Evolutionary conservation across 2,113 vertebrate species (phyloP), one percentile per base, ranked within the genome.

Genomic region (Lamprotornis superbus): DNA sequence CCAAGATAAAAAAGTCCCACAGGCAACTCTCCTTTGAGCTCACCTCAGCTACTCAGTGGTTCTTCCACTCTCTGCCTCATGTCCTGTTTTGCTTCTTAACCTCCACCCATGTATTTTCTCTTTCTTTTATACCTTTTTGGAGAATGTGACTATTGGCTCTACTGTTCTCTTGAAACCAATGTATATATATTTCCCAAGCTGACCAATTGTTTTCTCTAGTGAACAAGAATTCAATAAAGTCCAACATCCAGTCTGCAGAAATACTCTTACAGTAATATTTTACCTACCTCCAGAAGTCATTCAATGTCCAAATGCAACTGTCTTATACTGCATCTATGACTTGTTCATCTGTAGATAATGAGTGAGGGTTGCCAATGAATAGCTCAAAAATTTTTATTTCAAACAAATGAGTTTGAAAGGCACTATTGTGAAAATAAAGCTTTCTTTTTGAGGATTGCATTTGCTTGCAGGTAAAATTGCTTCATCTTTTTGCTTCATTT

Each of bases 1-100:
- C 28, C 50, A 77, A 86, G 71, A 90, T 69, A 86, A 94, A 80
- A 39, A 76, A 52, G 9, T 63, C 39, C 60, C 73, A 81, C 33
- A 67, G 44, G 10, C 25, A 84, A 10, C 33, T 75, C 23, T 81
- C n/a, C 5, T 2, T 63, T 0, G 0, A 65, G 59, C 37, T 88
- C 23, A 55, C 7, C 55, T 91, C 60, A 80, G 40, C 81, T 75
- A 13, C 16, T 78, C 64, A 39, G 28, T 46, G 30, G 3, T 65
- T 83, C 25, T 93, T 67, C 55, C 31, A 63, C 30, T 67, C 42
- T 9, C 47, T 75, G 27, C 23, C 52, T 89, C 25, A 6, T 71
- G 25, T 59, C 52, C 52, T 74, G 7, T 5, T 77, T 84, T 94
- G 8, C 9, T 89, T 37, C 35, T 87, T 25, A 53, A 7, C 2